Conservation (phyloP, 2,797 vertebrate species). For the Basileuterus tristriatus region DNA sequence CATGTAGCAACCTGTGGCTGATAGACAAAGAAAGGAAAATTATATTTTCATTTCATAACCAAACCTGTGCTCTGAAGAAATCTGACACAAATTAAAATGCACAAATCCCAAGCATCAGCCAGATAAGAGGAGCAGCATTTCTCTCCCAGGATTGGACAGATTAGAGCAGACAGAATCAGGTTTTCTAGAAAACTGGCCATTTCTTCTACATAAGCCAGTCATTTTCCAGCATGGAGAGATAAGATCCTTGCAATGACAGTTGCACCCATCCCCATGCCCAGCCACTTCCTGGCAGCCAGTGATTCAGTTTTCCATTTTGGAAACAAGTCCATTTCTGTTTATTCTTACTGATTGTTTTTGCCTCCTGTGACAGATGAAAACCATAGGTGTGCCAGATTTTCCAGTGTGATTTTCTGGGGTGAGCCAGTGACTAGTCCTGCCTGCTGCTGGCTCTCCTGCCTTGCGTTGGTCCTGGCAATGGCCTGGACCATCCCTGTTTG, state of each 20-base stretch:
- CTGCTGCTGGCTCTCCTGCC: neutral
- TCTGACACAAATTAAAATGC: neutral
- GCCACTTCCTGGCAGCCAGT: slow-evolving; percentile 43
- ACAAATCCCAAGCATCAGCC: neutral
- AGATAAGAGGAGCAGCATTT: neutral
- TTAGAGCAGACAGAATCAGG: neutral
- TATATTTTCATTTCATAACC: neutral
- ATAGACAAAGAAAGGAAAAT: neutral
- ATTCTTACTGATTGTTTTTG: slow-evolving; percentile 25
- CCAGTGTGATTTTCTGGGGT: neutral
- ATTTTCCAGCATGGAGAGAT: neutral
- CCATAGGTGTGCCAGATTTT: slow-evolving; percentile 40
- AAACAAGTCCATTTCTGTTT: slow-evolving; percentile 21
- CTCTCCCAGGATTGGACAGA: neutral
- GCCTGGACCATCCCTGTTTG: slow-evolving; percentile 41
- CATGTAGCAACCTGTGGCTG: neutral
- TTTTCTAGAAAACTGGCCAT: neutral
- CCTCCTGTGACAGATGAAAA: slow-evolving; percentile 14
- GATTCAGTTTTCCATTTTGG: slow-evolving; percentile 55
- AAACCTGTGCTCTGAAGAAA: neutral
- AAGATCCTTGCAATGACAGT: neutral
- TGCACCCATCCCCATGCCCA: neutral
- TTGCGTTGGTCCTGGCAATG: neutral
- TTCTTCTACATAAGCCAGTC: neutral
- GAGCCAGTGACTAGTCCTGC: neutral